A percentile compares a stretch with the other conserved stretches of the same genome.
Evolutionary conservation across 1,140 invertebrate genomes (phyloP).

Genomic region (Steinernema feltiae): DNA sequence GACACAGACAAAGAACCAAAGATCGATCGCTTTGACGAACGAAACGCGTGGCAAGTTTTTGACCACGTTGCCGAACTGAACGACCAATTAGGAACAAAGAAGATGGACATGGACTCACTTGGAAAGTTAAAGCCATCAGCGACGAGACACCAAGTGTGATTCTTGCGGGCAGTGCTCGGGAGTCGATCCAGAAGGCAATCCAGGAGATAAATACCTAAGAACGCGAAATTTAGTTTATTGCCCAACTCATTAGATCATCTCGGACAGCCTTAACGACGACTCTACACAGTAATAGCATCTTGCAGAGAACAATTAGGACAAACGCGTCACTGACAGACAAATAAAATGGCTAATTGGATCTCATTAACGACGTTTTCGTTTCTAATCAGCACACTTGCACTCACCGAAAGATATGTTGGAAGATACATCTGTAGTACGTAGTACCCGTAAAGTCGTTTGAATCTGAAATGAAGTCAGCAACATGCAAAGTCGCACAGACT

Average conservation of each 20-base stretch:
- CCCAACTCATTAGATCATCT: neutral
- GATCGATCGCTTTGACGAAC: constrained; percentile 58
- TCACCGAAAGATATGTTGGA: constrained; percentile 60
- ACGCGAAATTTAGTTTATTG: neutral
- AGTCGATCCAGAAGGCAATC: constrained; percentile 62
- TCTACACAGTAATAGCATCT: neutral
- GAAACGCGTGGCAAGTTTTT: constrained; percentile 50
- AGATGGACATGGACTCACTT: constrained; percentile 26
- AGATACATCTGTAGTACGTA: constrained; percentile 62
- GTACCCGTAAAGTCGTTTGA: constrained; percentile 61
- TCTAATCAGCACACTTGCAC: neutral
- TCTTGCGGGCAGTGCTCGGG: constrained; percentile 59
- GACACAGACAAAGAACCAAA: constrained; percentile 60
- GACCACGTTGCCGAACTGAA: constrained; percentile 48
- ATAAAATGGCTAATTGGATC: neutral
- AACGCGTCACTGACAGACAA: neutral
- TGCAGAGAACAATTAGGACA: neutral
- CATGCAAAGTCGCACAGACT: neutral
- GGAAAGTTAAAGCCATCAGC: constrained; percentile 47
- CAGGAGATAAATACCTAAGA: constrained; percentile 56
- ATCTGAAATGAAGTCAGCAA: constrained; percentile 46
- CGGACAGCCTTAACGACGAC: too few relatives aligned
- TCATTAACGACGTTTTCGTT: neutral
- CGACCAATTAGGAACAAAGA: neutral
- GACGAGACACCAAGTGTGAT: constrained; percentile 59